Percentiles rank a stretch among this genome's conserved stretches.
These are phyloP conservation scores for Acronicta psi DNA, from an alignment of 2,888 invertebrate species.

Conservation along the genomic window DNA sequence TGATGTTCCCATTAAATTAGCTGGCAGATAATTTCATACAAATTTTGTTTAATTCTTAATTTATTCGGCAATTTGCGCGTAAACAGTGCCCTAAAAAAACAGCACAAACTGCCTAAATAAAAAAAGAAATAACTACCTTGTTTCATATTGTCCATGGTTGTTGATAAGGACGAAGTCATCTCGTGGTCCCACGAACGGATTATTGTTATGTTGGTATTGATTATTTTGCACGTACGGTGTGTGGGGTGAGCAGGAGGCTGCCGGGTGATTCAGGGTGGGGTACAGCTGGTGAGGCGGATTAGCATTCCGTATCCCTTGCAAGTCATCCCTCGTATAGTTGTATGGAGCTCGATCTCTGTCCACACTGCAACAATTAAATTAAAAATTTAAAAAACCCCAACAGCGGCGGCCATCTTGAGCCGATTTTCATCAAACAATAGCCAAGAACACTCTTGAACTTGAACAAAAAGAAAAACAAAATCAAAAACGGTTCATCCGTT, in stretches of 20 bases:
- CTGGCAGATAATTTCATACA: too few relatives aligned
- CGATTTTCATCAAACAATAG: too few relatives aligned
- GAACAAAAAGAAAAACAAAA: too few relatives aligned
- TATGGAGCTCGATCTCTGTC: conserved; percentile 57
- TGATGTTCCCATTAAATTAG: too few relatives aligned
- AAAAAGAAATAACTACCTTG: conserved; percentile 24
- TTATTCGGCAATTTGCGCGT: too few relatives aligned
- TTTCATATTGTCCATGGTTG: conserved; percentile 19
- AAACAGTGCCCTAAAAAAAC: too few relatives aligned
- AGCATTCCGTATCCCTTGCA: conserved; percentile 14
- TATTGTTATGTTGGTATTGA: conserved; percentile 5
- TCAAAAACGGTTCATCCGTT: too few relatives aligned
- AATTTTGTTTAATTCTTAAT: too few relatives aligned
- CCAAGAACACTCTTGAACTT: too few relatives aligned
- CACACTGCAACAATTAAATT: conserved; percentile 43
- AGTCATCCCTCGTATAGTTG: conserved; percentile 43
- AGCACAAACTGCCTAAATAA: too few relatives aligned
- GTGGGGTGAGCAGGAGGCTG: neutral
- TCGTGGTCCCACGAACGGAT: neutral
- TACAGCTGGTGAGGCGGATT: conserved; percentile 22
- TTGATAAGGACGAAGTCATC: conserved; percentile 43
- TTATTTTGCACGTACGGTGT: conserved; percentile 1
- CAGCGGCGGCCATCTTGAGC: too few relatives aligned
- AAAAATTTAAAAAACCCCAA: too few relatives aligned
- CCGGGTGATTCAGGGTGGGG: conserved; percentile 39